A percentile compares a stretch with the other conserved stretches of the same genome.
Conservation (phyloP, 92 coral and sea anemone genomes). For the Zoanthus gigantus region DNA sequence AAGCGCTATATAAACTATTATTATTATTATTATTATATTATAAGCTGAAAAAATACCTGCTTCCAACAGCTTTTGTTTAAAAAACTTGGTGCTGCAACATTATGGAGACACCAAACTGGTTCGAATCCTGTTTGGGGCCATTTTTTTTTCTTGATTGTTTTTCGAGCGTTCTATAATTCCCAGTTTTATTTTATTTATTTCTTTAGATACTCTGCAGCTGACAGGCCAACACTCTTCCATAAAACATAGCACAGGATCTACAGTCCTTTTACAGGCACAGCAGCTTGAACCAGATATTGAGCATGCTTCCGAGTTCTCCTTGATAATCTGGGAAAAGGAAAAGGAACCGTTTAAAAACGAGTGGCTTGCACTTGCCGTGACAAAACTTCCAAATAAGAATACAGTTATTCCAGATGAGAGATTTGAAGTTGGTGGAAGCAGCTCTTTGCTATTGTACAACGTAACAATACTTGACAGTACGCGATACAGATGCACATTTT, state of each 20-base stretch:
- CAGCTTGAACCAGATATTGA: conserved; percentile 58
- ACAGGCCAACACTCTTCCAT: conserved; percentile 44
- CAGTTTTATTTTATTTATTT: not conserved
- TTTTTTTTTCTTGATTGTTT: not conserved
- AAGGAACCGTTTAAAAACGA: conserved; percentile 68
- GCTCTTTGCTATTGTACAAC: conserved; percentile 55
- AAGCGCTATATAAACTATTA: too few relatives aligned
- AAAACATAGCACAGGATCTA: conserved; percentile 48
- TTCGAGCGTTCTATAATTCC: too few relatives aligned
- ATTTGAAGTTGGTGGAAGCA: conserved; percentile 17
- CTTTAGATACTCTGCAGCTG: conserved; percentile 42
- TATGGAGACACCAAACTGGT: too few relatives aligned
- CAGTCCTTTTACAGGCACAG: conserved; percentile 62
- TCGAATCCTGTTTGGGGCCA: too few relatives aligned
- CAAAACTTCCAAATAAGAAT: conserved; percentile 39
- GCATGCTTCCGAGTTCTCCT: conserved; percentile 62
- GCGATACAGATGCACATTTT: conserved; percentile 78
- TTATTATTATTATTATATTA: too few relatives aligned
- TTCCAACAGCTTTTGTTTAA: too few relatives aligned
- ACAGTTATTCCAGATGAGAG: conserved; percentile 2
- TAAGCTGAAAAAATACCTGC: too few relatives aligned
- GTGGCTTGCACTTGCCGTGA: conserved; percentile 73
- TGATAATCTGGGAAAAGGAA: conserved; percentile 74
- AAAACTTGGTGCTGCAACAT: too few relatives aligned
- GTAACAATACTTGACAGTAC: conserved; percentile 64